phyloP scores from a whole-genome alignment of 2,888 invertebrate species.

The Callinectes sapidus region DNA sequence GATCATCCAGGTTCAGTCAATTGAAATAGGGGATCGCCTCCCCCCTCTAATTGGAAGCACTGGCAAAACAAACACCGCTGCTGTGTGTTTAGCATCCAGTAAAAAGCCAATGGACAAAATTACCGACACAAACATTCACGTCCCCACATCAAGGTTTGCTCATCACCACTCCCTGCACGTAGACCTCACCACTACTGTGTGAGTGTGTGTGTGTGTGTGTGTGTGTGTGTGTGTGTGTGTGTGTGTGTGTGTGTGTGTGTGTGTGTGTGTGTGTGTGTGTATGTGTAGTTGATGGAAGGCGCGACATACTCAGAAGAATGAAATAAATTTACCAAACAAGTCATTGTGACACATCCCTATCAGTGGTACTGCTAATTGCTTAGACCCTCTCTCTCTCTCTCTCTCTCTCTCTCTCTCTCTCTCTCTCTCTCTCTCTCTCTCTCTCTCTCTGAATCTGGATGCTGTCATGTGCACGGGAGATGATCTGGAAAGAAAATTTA shows the following conservation, averaged over 20 bases:
- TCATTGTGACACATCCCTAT: neutral
- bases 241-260: too few species aligned
- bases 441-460: neutral
- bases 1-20: neutral
- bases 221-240: too few species aligned
- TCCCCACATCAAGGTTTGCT: neutral
- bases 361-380: neutral
- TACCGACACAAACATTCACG: neutral
- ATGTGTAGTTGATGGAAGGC: neutral
- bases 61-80: neutral
- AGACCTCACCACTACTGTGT: neutral
- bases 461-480: neutral
- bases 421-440: too few species aligned
- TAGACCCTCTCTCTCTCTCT: too few species aligned
- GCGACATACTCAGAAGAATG: neutral
- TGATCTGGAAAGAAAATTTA: conserved; percentile 12
- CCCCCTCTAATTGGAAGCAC: neutral
- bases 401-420: too few species aligned
- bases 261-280: neutral
- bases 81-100: neutral
- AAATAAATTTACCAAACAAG: neutral
- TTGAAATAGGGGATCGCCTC: neutral
- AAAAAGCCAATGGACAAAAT: conserved; percentile 9
- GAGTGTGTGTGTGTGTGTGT: neutral
- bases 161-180: neutral